phyloP scores from a whole-genome alignment of 2,113 vertebrate species.

The Sylvilagus bachmani region DNA sequence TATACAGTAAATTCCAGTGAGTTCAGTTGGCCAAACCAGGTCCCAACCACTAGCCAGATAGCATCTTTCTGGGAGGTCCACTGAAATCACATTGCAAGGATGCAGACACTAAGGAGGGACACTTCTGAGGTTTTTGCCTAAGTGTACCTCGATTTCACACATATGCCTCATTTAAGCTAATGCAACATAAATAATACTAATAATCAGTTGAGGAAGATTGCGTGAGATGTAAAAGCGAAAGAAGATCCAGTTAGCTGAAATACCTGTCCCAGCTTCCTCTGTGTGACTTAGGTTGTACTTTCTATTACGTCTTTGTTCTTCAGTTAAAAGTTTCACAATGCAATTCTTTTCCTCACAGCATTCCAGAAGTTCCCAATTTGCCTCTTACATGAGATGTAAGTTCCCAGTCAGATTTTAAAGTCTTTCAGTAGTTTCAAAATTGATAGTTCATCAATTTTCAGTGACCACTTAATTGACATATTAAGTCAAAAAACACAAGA shows the following conservation, averaged over 20 bases:
- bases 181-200: not conserved
- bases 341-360: not conserved
- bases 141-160: not conserved
- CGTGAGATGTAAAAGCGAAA: not conserved
- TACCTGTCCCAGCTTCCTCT: not conserved
- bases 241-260: not conserved
- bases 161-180: not conserved
- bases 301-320: not conserved
- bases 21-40: not conserved
- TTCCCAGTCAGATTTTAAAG: constrained; percentile 63
- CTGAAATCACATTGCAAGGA: not conserved
- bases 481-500: constrained; percentile 63
- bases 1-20: not conserved
- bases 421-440: constrained; percentile 62
- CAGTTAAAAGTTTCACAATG: constrained; percentile 32
- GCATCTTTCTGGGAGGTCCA: not conserved
- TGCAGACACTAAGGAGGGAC: not conserved
- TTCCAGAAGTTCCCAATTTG: constrained; percentile 31
- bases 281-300: not conserved
- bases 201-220: not conserved
- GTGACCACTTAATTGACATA: constrained; percentile 38
- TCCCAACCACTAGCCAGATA: not conserved
- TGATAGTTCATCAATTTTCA: constrained; percentile 50
- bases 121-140: not conserved
- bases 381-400: constrained; percentile 45